phyloP scores from a whole-genome alignment of 2,888 invertebrate species.

The Heliconius erato region DNA sequence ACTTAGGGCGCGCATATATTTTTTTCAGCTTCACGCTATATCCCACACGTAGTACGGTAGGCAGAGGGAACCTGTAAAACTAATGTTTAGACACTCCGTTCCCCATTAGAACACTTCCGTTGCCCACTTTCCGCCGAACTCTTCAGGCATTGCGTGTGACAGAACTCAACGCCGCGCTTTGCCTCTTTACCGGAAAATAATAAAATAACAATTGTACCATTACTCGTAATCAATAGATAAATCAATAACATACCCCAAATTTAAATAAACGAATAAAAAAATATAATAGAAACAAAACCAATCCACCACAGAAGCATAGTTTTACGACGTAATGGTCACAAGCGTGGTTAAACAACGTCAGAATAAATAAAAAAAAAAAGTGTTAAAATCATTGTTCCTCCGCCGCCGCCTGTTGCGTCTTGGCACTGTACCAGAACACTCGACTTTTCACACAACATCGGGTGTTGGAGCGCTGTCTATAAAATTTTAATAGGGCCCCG shows the following conservation, averaged over 20 bases:
- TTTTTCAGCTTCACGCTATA: background rate
- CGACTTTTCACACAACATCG: slow-evolving; percentile 62
- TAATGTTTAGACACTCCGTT: too few species aligned
- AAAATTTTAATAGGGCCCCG: slow-evolving; percentile 50
- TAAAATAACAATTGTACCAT: background rate
- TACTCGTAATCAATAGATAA: too few species aligned
- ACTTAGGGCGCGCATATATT: background rate
- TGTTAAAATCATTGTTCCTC: slow-evolving; percentile 45
- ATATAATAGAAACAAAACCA: background rate
- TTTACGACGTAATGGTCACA: slow-evolving; percentile 18
- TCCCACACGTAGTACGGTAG: too few species aligned
- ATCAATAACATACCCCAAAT: too few species aligned
- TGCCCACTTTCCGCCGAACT: too few species aligned
- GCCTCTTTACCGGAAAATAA: background rate
- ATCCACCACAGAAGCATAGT: background rate
- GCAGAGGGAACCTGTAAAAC: too few species aligned
- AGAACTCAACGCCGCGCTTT: background rate
- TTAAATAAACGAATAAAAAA: background rate
- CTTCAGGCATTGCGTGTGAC: background rate
- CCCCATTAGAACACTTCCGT: too few species aligned
- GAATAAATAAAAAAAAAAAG: slow-evolving; percentile 30
- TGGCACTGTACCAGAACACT: slow-evolving; percentile 66
- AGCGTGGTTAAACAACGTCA: slow-evolving; percentile 5
- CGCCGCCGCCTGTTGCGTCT: slow-evolving; percentile 67
- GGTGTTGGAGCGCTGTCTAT: slow-evolving; percentile 61